A percentile compares a stretch with the other conserved stretches of the same genome.
These are phyloP conservation scores for Lycocerus yunnanus DNA, from an alignment of 2,888 invertebrate species.

Conservation along the genomic window DNA sequence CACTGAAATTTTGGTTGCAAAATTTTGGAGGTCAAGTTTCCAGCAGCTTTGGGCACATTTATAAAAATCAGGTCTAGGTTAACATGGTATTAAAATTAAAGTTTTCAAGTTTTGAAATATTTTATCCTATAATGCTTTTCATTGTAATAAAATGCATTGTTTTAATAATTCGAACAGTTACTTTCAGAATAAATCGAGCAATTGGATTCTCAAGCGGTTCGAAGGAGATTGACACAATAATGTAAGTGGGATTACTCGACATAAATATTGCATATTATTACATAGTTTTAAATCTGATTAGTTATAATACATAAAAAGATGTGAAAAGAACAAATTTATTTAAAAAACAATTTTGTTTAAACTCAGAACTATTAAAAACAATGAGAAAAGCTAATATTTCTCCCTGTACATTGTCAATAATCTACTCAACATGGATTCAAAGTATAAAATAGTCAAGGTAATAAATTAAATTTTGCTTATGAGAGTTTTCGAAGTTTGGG, in stretches of 20 bases:
- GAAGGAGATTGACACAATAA: not conserved
- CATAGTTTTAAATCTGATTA: not conserved
- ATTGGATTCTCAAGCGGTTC: not conserved
- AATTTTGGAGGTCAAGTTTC: not conserved
- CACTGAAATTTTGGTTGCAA: not conserved
- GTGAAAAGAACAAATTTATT: too few relatives aligned
- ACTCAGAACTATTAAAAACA: too few relatives aligned
- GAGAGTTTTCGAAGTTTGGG: too few relatives aligned
- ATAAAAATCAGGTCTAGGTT: not conserved
- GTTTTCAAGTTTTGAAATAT: not conserved
- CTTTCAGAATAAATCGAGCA: not conserved
- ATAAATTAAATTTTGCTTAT: too few relatives aligned
- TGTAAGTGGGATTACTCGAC: not conserved
- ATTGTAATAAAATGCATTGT: not conserved
- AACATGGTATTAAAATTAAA: not conserved
- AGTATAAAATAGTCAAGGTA: too few relatives aligned
- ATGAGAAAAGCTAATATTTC: too few relatives aligned
- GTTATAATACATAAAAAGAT: not conserved
- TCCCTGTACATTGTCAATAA: too few relatives aligned
- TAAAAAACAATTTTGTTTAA: too few relatives aligned
- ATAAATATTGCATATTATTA: not conserved
- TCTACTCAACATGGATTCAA: too few relatives aligned
- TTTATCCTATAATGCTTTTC: not conserved
- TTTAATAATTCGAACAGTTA: not conserved
- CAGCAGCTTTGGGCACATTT: not conserved